phyloP scores from a whole-genome alignment of 1,140 invertebrate genomes.

The Pectinophora gossypiella region DNA sequence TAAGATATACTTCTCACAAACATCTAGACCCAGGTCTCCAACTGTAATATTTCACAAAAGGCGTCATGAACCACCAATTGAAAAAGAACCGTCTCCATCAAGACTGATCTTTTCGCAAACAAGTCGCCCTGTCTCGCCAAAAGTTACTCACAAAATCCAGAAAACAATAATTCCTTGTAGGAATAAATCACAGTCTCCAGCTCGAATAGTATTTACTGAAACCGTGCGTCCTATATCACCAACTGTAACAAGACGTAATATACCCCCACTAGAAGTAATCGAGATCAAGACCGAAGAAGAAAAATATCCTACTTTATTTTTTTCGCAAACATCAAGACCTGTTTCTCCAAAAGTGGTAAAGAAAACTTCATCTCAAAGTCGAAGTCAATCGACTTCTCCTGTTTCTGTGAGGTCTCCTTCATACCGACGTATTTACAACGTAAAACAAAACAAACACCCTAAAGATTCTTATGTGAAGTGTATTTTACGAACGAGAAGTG shows the following conservation, averaged over 20 bases:
- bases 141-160: conserved; percentile 29
- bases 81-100: conserved; percentile 40
- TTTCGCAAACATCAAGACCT: conserved; percentile 56
- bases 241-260: conserved; percentile 22
- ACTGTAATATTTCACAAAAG: conserved; percentile 43
- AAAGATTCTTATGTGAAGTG: conserved; percentile 44
- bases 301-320: conserved; percentile 46
- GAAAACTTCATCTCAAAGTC: conserved; percentile 22
- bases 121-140: conserved; percentile 49
- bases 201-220: conserved; percentile 48
- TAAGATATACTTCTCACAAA: conserved; percentile 71
- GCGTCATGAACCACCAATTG: conserved; percentile 17
- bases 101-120: conserved; percentile 62
- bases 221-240: conserved; percentile 42
- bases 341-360: conserved; percentile 57
- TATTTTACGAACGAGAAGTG: conserved; percentile 77
- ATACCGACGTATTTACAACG: conserved; percentile 78
- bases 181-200: conserved; percentile 38
- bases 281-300: conserved; percentile 13
- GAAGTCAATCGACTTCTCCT: conserved; percentile 71
- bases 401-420: conserved; percentile 80
- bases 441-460: conserved; percentile 55
- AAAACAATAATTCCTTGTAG: conserved; percentile 21
- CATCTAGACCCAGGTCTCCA: conserved; percentile 61
- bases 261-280: conserved; percentile 9